These are phyloP conservation scores for Acanthococcus lagerstroemiae DNA, from an alignment of 2,888 invertebrate species.

Conservation along the genomic window DNA sequence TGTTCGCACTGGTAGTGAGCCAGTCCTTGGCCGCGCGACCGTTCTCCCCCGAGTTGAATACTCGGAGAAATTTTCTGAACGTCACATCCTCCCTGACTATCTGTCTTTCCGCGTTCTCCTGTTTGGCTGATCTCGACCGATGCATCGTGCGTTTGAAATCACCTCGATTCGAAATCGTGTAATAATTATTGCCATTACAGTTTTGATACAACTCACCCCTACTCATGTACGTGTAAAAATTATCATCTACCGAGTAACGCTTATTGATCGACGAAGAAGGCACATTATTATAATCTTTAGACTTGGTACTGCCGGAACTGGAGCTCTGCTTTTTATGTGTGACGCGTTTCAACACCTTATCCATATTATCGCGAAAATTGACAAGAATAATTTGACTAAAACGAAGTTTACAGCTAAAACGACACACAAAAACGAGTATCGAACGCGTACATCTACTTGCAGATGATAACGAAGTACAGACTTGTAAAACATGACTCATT, in stretches of 20 bases:
- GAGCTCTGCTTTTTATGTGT: slow-evolving; percentile 8
- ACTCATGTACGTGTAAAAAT: slow-evolving; percentile 24
- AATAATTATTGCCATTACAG: slow-evolving; percentile 7
- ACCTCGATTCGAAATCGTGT: slow-evolving; percentile 18
- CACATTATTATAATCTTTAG: background rate
- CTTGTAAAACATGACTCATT: background rate
- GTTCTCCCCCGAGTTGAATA: slow-evolving; percentile 31
- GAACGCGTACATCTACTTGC: background rate
- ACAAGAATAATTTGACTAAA: background rate
- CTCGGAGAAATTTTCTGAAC: slow-evolving; percentile 32
- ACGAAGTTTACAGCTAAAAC: no score
- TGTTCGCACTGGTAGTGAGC: slow-evolving; percentile 33
- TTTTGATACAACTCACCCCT: slow-evolving; percentile 9
- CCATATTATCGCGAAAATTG: background rate
- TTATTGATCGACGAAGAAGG: slow-evolving; percentile 18
- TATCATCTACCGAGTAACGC: slow-evolving; percentile 28
- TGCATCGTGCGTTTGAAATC: slow-evolving; percentile 16
- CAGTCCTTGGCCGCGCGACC: slow-evolving; percentile 32
- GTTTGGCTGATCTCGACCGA: background rate
- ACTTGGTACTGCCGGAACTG: background rate
- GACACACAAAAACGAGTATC: background rate
- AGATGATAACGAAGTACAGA: background rate
- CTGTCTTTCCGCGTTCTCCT: background rate
- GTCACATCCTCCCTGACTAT: slow-evolving; percentile 32
- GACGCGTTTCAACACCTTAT: slow-evolving; percentile 18